Evolutionary conservation across 1,140 invertebrate genomes (phyloP).

Genomic region (Ylistrum balloti): DNA sequence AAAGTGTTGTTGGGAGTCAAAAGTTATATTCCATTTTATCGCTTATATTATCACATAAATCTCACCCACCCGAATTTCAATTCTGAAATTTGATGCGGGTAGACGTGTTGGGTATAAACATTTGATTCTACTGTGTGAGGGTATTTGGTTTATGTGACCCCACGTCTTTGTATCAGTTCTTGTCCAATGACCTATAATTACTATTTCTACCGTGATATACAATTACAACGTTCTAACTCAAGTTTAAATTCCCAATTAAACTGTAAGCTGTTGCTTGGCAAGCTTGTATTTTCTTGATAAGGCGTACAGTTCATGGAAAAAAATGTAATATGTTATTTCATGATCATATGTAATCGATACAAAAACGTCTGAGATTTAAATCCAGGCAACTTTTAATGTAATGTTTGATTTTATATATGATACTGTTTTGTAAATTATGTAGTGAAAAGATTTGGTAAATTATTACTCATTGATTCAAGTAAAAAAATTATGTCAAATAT

Average conservation of each 20-base stretch:
- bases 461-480: neutral
- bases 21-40: slow-evolving; percentile 30
- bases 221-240: neutral
- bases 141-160: slow-evolving; percentile 14
- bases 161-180: neutral
- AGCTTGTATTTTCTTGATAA: slow-evolving; percentile 18
- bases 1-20: slow-evolving; percentile 12
- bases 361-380: slow-evolving; percentile 10
- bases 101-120: neutral
- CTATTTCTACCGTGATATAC: neutral
- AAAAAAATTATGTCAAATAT: neutral
- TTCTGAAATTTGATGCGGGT: neutral
- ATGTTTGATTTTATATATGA: neutral
- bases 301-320: neutral
- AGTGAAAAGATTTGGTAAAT: neutral
- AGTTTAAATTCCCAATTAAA: slow-evolving; percentile 13
- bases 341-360: slow-evolving; percentile 23
- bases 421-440: neutral
- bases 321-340: neutral
- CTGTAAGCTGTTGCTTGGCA: neutral
- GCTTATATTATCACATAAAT: slow-evolving; percentile 29
- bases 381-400: slow-evolving; percentile 10
- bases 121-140: slow-evolving; percentile 33
- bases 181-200: slow-evolving; percentile 29
- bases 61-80: slow-evolving; percentile 26